A percentile compares a stretch with the other conserved stretches of the same genome.
phyloP scores from a whole-genome alignment of 2,797 vertebrate genomes.

The Pelodytes ibericus region DNA sequence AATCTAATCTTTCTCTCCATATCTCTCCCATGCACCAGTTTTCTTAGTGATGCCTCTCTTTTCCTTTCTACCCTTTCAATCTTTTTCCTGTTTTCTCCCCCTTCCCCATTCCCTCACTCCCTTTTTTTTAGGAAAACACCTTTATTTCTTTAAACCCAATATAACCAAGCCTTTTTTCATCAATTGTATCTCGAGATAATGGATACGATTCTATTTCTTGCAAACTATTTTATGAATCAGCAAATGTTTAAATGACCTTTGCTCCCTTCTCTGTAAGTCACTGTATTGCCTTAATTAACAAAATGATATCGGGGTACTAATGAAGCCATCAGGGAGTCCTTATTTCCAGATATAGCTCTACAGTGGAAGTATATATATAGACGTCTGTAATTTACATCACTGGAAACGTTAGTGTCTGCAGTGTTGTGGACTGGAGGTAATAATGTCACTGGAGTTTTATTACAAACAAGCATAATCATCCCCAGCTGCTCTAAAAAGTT shows the following conservation, averaged over 20 bases:
- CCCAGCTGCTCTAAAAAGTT: background rate
- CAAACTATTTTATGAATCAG: too few species aligned
- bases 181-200: too few species aligned
- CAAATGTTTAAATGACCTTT: too few species aligned
- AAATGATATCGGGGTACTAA: background rate
- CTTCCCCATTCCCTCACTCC: background rate
- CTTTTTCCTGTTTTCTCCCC: background rate
- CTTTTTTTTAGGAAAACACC: background rate
- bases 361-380: background rate
- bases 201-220: too few species aligned
- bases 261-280: background rate
- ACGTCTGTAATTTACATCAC: constrained; percentile 1
- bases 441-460: constrained; percentile 13
- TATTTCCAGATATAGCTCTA: background rate
- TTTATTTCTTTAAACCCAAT: too few species aligned
- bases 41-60: background rate
- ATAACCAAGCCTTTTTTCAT: too few species aligned
- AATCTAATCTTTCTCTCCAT: background rate
- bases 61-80: background rate
- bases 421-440: background rate
- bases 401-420: background rate
- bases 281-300: background rate
- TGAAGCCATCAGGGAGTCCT: background rate
- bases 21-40: background rate
- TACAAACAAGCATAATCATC: constrained; percentile 10